Conservation (phyloP, 2,113 vertebrate genomes). For the Halichoeres trimaculatus region DNA sequence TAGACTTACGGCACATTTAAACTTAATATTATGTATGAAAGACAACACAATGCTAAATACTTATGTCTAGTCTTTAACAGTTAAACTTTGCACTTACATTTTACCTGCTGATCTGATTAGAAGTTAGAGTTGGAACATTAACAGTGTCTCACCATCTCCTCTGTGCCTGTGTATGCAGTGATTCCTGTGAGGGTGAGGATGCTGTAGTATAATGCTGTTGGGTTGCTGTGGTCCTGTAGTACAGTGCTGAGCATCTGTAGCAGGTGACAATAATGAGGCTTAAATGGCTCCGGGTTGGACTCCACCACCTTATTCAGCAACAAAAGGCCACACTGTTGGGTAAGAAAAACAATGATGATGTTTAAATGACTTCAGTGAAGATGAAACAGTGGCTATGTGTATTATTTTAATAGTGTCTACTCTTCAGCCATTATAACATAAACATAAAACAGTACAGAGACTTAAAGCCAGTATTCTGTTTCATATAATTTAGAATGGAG, state of each 20-base stretch:
- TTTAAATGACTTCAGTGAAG: not conserved
- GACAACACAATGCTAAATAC: not conserved
- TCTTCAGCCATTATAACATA: no score
- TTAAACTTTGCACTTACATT: not conserved
- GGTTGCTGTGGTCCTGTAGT: conserved; percentile 83
- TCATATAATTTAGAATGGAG: no score
- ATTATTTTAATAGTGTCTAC: no score
- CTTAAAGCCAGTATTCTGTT: no score
- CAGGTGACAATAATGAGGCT: conserved; percentile 85
- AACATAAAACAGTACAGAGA: no score
- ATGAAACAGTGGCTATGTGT: not conserved
- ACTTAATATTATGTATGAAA: not conserved
- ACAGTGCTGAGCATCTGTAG: conserved; percentile 83
- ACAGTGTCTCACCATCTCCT: conserved; percentile 84
- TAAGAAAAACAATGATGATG: not conserved
- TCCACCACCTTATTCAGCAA: conserved; percentile 88
- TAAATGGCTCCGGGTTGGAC: conserved; percentile 85
- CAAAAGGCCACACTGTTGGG: conserved; percentile 86
- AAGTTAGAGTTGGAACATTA: not conserved
- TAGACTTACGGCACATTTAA: no score
- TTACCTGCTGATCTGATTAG: not conserved
- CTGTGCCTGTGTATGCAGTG: conserved; percentile 78
- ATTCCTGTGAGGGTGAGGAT: conserved; percentile 86
- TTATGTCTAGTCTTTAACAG: not conserved
- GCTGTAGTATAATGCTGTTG: conserved; percentile 85